phyloP scores from a whole-genome alignment of 2,888 invertebrate species.

The Tenthredo scrophulariae region DNA sequence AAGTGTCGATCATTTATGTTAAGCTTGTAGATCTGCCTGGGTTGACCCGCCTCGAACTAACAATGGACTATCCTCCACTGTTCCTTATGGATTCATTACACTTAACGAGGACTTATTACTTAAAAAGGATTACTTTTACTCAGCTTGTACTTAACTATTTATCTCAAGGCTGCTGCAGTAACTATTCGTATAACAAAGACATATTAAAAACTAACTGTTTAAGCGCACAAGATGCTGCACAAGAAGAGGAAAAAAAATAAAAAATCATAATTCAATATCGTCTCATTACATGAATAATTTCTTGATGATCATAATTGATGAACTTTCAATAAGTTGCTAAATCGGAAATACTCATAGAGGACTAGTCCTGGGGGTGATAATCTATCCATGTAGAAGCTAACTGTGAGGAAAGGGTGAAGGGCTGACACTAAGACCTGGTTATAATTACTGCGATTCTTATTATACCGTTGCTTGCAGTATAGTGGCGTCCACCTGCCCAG shows the following conservation, averaged over 20 bases:
- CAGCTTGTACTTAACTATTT: conserved; percentile 31
- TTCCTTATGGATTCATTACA: conserved; percentile 71
- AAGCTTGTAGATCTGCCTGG: conserved; percentile 41
- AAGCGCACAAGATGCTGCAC: neutral
- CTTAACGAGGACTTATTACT: conserved; percentile 73
- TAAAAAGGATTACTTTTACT: conserved; percentile 70
- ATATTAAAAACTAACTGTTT: neutral
- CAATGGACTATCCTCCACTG: conserved; percentile 59
- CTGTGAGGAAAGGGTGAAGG: conserved; percentile 3
- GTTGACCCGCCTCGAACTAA: conserved; percentile 50
- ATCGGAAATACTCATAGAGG: neutral
- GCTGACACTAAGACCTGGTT: conserved; percentile 28
- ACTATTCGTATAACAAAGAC: neutral
- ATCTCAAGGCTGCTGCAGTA: neutral
- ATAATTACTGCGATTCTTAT: conserved; percentile 46
- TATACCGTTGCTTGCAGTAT: conserved; percentile 10
- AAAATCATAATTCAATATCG: neutral
- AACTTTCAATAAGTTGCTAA: neutral
- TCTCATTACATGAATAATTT: neutral
- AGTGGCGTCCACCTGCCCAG: conserved; percentile 40
- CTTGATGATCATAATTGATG: neutral
- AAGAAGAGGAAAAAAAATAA: neutral
- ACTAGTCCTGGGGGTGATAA: conserved; percentile 40
- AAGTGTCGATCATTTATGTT: conserved; percentile 47
- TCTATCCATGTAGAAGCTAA: conserved; percentile 12